Base-by-base conservation (phyloP, 2,113 vertebrate genomes). In the Paedocypris sp. region DNA sequence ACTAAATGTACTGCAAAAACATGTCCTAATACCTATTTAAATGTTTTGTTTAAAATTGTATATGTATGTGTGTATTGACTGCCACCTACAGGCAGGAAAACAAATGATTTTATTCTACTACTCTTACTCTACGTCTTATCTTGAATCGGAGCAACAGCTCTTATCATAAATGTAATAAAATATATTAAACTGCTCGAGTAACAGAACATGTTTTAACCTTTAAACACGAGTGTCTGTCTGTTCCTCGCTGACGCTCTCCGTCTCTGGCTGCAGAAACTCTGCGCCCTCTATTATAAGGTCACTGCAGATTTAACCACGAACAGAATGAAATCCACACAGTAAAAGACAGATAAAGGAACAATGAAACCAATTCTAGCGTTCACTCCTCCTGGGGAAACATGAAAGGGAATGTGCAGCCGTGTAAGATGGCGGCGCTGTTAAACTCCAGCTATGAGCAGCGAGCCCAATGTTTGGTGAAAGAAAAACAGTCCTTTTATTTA, bases 231-330 rank as follows among this genome's bases (percentile, higher is more conserved):
- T n/a, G n/a, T n/a, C n/a, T n/a, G n/a, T n/a, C n/a, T 20, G 52
- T 42, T 56, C 15, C 28, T 31, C 28, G 18, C 22, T n/a, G n/a
- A 43, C 13, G 22, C 41, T 43, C 18, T 43, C 58, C 56, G 64
- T 75, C 45, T 29, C 7, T 26, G 51, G 59, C n/a, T n/a, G n/a
- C n/a, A 13, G 50, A 54, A 61, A 69, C 19, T 66, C 50, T 39
- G 56, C 53, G 57, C 62, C 50, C 67, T 64, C 38, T 26, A 59
- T 71, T 52, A 58, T 49, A 67, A 52, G 66, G 69, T 77, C 72
- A 69, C 5, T 8, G 39, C 35, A 41, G 68, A 63, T 59, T 69
- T 69, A 68, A 63, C 20, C 48, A 42, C 49, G 63, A 60, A 60
- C 42, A 15, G 71, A 72, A 70, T 70, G 48, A 69, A 70, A 71